These are phyloP conservation scores for Heliconius charithonia DNA, from an alignment of 2,888 invertebrate species.

Conservation along the genomic window DNA sequence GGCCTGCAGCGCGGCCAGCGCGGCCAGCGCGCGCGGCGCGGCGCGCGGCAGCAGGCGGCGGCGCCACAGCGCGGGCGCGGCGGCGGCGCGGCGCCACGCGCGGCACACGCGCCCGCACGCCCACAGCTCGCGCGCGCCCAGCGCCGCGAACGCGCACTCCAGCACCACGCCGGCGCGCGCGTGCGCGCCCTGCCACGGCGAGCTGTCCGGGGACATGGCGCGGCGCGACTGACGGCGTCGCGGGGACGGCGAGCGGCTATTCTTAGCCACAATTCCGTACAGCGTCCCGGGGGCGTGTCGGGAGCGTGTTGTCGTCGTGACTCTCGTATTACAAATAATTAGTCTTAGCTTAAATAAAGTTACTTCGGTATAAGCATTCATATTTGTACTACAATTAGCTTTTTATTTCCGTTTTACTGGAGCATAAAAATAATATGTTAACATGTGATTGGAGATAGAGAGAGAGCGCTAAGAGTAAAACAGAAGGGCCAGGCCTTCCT, in stretches of 20 bases:
- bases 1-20: conserved; percentile 39
- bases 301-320: not conserved
- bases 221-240: not conserved
- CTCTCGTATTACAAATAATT: not conserved
- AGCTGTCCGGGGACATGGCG: too few relatives aligned
- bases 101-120: conserved; percentile 59
- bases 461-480: too few relatives aligned
- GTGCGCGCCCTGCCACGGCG: conserved; percentile 39
- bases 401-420: too few relatives aligned
- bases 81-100: conserved; percentile 64
- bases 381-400: too few relatives aligned
- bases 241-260: not conserved
- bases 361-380: not conserved
- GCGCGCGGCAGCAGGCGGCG: conserved; percentile 52
- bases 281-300: not conserved
- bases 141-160: conserved; percentile 57
- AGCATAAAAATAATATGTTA: too few relatives aligned
- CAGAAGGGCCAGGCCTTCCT: too few relatives aligned
- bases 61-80: conserved; percentile 61
- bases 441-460: too few relatives aligned
- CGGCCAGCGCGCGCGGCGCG: conserved; percentile 40
- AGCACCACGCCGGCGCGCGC: conserved; percentile 48
- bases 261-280: conserved; percentile 3
- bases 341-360: not conserved
- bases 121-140: conserved; percentile 56